phyloP scores from a whole-genome alignment of 2,797 vertebrate species.

The Distichodus sexfasciatus region DNA sequence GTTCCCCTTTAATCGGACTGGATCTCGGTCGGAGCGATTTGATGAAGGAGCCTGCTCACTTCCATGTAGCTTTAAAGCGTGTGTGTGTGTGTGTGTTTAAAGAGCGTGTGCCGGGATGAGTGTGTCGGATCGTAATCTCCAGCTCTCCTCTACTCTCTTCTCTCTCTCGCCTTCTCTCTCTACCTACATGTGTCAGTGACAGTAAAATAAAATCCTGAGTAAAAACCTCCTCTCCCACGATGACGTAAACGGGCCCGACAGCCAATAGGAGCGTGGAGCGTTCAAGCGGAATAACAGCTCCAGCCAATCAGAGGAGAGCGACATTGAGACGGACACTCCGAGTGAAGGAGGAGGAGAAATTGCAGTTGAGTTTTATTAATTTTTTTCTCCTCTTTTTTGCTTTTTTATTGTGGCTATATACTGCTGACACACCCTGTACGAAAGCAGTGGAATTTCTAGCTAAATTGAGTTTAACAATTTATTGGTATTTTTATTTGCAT shows the following conservation, averaged over 20 bases:
- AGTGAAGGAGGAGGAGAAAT: conserved; percentile 71
- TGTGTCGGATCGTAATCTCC: conserved; percentile 26
- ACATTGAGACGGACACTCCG: conserved; percentile 54
- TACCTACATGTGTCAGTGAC: conserved; percentile 93
- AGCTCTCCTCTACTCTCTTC: conserved; percentile 42
- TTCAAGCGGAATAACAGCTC: conserved; percentile 86
- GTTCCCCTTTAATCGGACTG: conserved; percentile 22
- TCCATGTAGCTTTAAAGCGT: conserved; percentile 32
- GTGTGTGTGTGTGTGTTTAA: conserved; percentile 27
- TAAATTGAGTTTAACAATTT: too few species aligned
- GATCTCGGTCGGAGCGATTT: conserved; percentile 14
- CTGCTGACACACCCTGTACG: conserved; percentile 19
- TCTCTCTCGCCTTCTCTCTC: conserved; percentile 41
- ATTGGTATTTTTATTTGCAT: too few species aligned
- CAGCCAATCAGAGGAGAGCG: conserved; percentile 77
- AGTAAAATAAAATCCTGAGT: conserved; percentile 77
- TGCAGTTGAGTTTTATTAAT: conserved; percentile 46
- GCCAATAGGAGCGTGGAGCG: conserved; percentile 80
- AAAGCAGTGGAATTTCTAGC: too few species aligned
- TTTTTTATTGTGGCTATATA: conserved; percentile 8
- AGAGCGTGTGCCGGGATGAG: background rate
- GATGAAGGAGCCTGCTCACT: conserved; percentile 17
- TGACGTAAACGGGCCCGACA: conserved; percentile 75
- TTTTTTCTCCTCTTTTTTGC: conserved; percentile 6
- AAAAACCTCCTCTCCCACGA: conserved; percentile 75